phyloP scores from a whole-genome alignment of 2,888 invertebrate species.

The Cylloceria caligata region DNA sequence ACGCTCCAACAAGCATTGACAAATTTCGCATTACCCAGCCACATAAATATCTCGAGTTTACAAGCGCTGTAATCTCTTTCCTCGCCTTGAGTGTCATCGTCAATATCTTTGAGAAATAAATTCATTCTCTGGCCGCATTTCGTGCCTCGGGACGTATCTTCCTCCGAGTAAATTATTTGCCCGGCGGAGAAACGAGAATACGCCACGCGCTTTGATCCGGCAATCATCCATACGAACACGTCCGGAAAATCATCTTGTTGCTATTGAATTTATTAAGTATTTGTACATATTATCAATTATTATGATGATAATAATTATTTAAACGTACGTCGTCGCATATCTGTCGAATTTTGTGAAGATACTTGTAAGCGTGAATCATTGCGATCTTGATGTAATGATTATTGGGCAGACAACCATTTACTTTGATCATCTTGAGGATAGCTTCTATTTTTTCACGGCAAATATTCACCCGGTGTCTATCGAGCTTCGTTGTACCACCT shows the following conservation, averaged over 20 bases:
- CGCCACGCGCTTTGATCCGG: constrained; percentile 86
- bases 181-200: constrained; percentile 85
- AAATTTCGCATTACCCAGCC: constrained; percentile 80
- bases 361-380: constrained; percentile 81
- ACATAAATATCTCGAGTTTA: constrained; percentile 80
- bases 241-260: constrained; percentile 87
- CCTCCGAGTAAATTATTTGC: constrained; percentile 85
- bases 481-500: constrained; percentile 79
- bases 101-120: constrained; percentile 77
- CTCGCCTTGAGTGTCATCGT: constrained; percentile 54
- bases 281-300: neutral
- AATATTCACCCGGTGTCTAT: constrained; percentile 78
- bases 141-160: constrained; percentile 84
- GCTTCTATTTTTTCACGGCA: constrained; percentile 77
- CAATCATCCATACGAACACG: constrained; percentile 87
- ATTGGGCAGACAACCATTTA: constrained; percentile 78
- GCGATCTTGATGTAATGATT: constrained; percentile 80
- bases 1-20: constrained; percentile 78
- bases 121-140: constrained; percentile 84
- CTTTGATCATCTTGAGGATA: constrained; percentile 77
- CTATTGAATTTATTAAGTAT: constrained; percentile 76
- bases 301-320: neutral
- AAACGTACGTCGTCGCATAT: constrained; percentile 85
- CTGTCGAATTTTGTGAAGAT: constrained; percentile 83
- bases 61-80: constrained; percentile 75